phyloP scores from a whole-genome alignment of 2,888 invertebrate species.

The Lacanobia wlatinum region DNA sequence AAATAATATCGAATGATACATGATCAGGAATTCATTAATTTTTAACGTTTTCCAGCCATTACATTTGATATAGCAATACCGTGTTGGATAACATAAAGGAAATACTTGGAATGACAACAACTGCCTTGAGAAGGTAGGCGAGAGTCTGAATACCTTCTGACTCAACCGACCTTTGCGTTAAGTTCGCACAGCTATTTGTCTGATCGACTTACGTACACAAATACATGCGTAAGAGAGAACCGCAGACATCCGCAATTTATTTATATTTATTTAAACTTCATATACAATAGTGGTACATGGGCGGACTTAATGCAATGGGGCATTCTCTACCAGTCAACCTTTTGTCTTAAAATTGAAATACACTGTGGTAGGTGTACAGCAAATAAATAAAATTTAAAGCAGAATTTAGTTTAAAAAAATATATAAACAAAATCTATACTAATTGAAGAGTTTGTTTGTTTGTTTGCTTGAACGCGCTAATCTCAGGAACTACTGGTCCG shows the following conservation, averaged over 20 bases:
- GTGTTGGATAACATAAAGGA: slow-evolving; percentile 50
- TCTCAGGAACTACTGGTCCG: too few species aligned
- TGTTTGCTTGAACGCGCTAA: too few species aligned
- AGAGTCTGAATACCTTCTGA: slow-evolving; percentile 43
- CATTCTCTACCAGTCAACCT: too few species aligned
- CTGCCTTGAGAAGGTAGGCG: slow-evolving; percentile 54
- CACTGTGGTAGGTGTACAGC: too few species aligned
- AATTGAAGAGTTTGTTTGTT: too few species aligned
- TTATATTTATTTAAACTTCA: too few species aligned
- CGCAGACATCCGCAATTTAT: slow-evolving; percentile 36
- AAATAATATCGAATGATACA: slow-evolving; percentile 32
- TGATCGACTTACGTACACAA: slow-evolving; percentile 24
- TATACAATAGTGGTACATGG: too few species aligned
- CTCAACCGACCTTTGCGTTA: slow-evolving; percentile 50
- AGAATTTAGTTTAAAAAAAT: too few species aligned
- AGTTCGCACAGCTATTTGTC: slow-evolving; percentile 38
- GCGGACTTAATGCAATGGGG: too few species aligned
- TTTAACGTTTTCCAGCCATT: slow-evolving; percentile 15
- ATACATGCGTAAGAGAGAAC: not conserved
- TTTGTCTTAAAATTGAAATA: too few species aligned
- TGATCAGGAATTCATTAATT: slow-evolving; percentile 32
- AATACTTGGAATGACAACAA: slow-evolving; percentile 44
- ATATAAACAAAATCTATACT: too few species aligned
- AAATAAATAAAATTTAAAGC: too few species aligned
- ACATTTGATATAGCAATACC: slow-evolving; percentile 27